Conservation (phyloP, 2,888 invertebrate genomes). For the Acleris laterana region DNA sequence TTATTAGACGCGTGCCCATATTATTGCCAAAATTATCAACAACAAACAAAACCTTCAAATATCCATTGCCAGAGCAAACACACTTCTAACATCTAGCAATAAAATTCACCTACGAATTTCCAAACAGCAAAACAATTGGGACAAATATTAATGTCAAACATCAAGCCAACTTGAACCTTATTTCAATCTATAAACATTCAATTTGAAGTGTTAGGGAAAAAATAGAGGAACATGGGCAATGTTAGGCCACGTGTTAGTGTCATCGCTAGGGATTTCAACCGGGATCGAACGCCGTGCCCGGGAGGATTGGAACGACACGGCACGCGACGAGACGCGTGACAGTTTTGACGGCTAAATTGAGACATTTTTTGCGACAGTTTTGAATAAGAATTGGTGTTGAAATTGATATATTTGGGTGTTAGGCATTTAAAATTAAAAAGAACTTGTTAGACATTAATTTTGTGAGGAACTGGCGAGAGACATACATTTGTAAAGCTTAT, state of each 20-base stretch:
- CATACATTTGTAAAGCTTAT: background rate
- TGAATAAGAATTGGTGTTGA: conserved; percentile 22
- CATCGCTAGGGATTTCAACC: conserved; percentile 34
- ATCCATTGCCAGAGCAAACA: background rate
- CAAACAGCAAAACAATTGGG: conserved; percentile 9
- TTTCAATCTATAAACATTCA: background rate
- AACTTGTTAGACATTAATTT: background rate
- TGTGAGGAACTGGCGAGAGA: background rate
- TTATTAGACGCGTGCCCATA: conserved; percentile 47
- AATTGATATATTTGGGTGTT: conserved; percentile 15
- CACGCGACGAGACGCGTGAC: conserved; percentile 46
- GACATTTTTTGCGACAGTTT: conserved; percentile 19
- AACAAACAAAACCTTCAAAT: background rate
- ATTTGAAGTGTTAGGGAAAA: background rate
- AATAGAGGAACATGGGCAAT: conserved; percentile 18
- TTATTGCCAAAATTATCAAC: conserved; percentile 35
- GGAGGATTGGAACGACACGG: conserved; percentile 44
- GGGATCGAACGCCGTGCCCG: conserved; percentile 47
- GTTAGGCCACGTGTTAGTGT: conserved; percentile 25
- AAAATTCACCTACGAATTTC: background rate
- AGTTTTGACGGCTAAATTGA: conserved; percentile 30
- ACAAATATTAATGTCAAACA: background rate
- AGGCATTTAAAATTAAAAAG: background rate
- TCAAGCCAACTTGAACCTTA: background rate
- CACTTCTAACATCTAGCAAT: background rate